Evolutionary conservation across 2,888 invertebrate species (phyloP), one percentile per base, ranked within the genome.

Genomic region (Onchidella celtica): DNA sequence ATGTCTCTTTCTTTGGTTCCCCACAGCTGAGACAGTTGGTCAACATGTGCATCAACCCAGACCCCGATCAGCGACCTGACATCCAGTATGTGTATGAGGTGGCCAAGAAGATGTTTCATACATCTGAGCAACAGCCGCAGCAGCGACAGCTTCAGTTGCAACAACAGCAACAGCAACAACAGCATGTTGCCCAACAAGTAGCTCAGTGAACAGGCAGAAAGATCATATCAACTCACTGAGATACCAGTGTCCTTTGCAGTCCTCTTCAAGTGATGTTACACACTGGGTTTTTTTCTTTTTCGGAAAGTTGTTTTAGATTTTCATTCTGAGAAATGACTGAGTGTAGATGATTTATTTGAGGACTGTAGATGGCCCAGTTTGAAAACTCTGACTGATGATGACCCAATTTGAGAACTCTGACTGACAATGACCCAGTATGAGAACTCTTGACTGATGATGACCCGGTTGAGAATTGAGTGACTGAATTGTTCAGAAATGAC

Each of bases 1-100:
- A n/a, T n/a, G n/a, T n/a, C n/a, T n/a, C n/a, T n/a, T n/a, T n/a
- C n/a, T n/a, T n/a, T n/a, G n/a, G n/a, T n/a, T n/a, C n/a, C n/a
- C n/a, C n/a, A n/a, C n/a, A n/a, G n/a, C 89, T 95, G 85, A 91
- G 94, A 57, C 89, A 92, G 55, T 88, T 95, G 73, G 94, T 95
- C 40, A 93, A 92, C 38, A 88, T 91, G 55, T 95, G 95, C 87
- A 94, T 95, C 76, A 94, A 94, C 87, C 93, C 94, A 0, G 93
- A 94, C 78, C 94, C 95, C 6, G 92, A 93, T 72, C 92, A 93
- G 75, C 90, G 95, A 24, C 95, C 95, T 3, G 94, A 94, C 87
- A 94, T 95, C 74, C 88, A 89, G 32, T 92, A 94, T 85, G 94
- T 95, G 11, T 93, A 94, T 86, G 89, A 90, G 63, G 91, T 94